A percentile compares a stretch with the other conserved stretches of the same genome.
phyloP scores from a whole-genome alignment of 2,797 vertebrate species.

The Pteronotus mesoamericanus region DNA sequence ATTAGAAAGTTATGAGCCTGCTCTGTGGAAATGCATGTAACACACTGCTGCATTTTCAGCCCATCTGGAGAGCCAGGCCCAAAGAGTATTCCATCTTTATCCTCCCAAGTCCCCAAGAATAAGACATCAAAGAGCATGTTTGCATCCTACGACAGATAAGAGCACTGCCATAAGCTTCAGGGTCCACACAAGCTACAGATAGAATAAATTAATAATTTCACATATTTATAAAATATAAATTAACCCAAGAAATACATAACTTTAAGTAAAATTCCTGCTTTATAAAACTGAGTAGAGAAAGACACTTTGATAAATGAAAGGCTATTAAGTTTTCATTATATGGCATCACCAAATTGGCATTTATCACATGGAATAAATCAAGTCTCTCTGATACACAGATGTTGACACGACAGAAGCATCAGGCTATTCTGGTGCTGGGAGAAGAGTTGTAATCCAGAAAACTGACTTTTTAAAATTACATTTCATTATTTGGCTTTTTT shows the following conservation, averaged over 20 bases:
- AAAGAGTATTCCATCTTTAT: conserved; percentile 79
- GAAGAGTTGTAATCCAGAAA: neutral
- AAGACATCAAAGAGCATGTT: conserved; percentile 86
- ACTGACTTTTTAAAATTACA: conserved; percentile 35
- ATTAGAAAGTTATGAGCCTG: neutral
- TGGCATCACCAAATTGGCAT: neutral
- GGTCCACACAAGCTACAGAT: conserved; percentile 82
- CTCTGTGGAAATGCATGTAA: neutral
- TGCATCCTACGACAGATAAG: conserved; percentile 85
- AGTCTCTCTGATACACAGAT: neutral
- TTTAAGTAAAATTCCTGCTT: conserved; percentile 70
- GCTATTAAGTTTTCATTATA: neutral
- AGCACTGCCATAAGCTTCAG: conserved; percentile 82
- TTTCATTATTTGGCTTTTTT: conserved; percentile 39
- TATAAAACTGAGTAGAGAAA: conserved; percentile 28
- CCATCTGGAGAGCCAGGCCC: conserved; percentile 6
- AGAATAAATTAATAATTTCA: conserved; percentile 83
- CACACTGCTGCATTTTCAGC: neutral
- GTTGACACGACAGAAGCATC: neutral
- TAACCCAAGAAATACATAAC: conserved; percentile 71
- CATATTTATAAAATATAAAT: conserved; percentile 83
- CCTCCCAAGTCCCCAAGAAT: conserved; percentile 81
- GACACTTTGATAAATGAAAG: conserved; percentile 4
- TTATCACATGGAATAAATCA: neutral
- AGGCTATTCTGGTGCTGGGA: neutral